Base-by-base conservation (phyloP, 2,797 vertebrate genomes). In the Darevskia mixta region DNA sequence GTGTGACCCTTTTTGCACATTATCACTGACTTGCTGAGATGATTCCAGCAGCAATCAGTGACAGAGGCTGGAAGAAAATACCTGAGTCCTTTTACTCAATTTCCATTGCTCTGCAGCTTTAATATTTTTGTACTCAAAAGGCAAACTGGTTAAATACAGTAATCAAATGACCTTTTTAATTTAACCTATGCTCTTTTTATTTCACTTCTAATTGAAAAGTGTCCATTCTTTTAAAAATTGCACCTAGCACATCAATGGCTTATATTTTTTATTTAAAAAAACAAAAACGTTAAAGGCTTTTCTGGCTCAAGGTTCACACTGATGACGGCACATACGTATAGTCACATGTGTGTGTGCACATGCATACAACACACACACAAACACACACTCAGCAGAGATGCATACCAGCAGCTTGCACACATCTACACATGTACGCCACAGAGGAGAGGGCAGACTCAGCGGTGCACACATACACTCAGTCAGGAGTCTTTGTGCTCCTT, bases 121-220 rank as follows among this genome's bases (percentile, higher is more conserved):
- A 58, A 89, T 92, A 55, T 83, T 23, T 90, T 38, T 32, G 75
- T 83, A 77, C 3, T 18, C n/a, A 86, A 82, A 0, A 87, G 61
- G 20, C 0, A 29, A 91, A 64, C 79, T n/a, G 55, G 1, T 73
- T 90, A 92, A 90, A 88, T 32, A 41, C 10, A 41, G 4, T 72
- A 18, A 82, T 27, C 55, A 35, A 35, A 0, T 79, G 69, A 83
- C 83, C 25, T 0, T 0, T 41, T 82, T n/a, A 9, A 82, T 45
- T 82, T 81, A 5, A 61, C 41, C 64, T 43, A 10, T 82, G 8
- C 10, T 41, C 17, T 73, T 87, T 86, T 86, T 87, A 20, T 72
- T 89, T 91, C 87, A 79, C 17, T 86, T 91, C 78, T 75, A 91
- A 72, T 32, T 83, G 45, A 78, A 88, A 90, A 23, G n/a, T 8